A percentile compares a stretch with the other conserved stretches of the same genome.
phyloP scores from a whole-genome alignment of 2,888 invertebrate species.

The Leucozona laternaria region DNA sequence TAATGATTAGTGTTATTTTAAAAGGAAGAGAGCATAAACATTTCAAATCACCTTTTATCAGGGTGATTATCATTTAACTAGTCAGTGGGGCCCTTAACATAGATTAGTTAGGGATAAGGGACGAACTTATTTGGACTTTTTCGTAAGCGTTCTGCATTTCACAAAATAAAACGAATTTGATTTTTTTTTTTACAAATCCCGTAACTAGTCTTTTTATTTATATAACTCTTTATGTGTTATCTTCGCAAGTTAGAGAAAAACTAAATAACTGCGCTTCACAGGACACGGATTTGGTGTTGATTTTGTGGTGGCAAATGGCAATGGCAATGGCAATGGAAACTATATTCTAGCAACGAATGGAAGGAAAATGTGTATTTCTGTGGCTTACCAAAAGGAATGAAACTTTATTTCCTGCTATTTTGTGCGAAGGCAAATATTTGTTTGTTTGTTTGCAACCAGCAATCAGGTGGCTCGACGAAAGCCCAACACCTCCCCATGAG shows the following conservation, averaged over 20 bases:
- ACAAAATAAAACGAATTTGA: background rate
- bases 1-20: no score
- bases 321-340: slow-evolving; percentile 1
- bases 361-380: slow-evolving; percentile 6
- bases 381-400: slow-evolving; percentile 33
- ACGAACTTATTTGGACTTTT: background rate
- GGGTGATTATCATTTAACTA: no score
- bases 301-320: slow-evolving; percentile 6
- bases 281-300: slow-evolving; percentile 34
- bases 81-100: no score
- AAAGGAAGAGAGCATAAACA: no score
- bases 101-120: no score
- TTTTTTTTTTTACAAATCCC: background rate
- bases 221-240: background rate
- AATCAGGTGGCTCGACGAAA: background rate
- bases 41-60: no score
- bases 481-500: background rate
- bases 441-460: no score
- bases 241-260: background rate
- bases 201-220: no score
- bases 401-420: slow-evolving; percentile 39
- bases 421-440: slow-evolving; percentile 23
- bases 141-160: no score
- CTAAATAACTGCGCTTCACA: slow-evolving; percentile 13
- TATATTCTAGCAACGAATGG: slow-evolving; percentile 3